Conservation (phyloP, 2,797 vertebrate species). For the Harpagifer antarcticus region DNA sequence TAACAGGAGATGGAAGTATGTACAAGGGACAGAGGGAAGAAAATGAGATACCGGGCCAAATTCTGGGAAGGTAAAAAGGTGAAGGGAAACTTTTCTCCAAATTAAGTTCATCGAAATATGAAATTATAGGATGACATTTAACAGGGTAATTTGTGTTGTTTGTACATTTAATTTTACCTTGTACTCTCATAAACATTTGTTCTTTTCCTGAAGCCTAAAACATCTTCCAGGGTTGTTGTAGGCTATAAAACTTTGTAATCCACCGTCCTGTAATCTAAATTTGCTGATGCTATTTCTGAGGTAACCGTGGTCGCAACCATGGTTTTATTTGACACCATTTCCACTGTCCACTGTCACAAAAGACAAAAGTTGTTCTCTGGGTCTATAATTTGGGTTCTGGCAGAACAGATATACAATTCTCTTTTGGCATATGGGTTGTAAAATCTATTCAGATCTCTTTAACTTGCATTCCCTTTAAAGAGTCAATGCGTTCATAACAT, state of each 20-base stretch:
- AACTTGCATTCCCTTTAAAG: conserved; percentile 54
- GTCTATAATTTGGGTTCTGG: conserved; percentile 73
- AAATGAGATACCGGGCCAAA: conserved; percentile 56
- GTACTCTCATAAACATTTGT: background rate
- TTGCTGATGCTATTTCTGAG: conserved; percentile 54
- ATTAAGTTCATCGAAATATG: background rate
- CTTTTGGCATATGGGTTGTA: conserved; percentile 47
- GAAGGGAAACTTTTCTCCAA: background rate
- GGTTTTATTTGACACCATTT: conserved; percentile 73
- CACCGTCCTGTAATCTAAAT: conserved; percentile 41
- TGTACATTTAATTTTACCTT: background rate
- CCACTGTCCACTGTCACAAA: conserved; percentile 61
- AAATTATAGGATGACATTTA: background rate
- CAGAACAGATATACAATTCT: conserved; percentile 55
- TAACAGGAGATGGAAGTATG: conserved; percentile 71
- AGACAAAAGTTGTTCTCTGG: conserved; percentile 51
- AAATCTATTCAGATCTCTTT: conserved; percentile 66
- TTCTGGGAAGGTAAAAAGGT: conserved; percentile 24
- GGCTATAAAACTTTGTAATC: conserved; percentile 15
- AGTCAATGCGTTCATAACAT: conserved; percentile 25
- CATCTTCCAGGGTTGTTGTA: background rate
- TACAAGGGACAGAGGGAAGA: conserved; percentile 48
- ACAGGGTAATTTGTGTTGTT: background rate
- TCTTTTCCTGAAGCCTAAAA: background rate
- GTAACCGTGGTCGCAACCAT: conserved; percentile 35